phyloP scores from a whole-genome alignment of 2,113 vertebrate species.

The Cranoglanis bouderius region DNA sequence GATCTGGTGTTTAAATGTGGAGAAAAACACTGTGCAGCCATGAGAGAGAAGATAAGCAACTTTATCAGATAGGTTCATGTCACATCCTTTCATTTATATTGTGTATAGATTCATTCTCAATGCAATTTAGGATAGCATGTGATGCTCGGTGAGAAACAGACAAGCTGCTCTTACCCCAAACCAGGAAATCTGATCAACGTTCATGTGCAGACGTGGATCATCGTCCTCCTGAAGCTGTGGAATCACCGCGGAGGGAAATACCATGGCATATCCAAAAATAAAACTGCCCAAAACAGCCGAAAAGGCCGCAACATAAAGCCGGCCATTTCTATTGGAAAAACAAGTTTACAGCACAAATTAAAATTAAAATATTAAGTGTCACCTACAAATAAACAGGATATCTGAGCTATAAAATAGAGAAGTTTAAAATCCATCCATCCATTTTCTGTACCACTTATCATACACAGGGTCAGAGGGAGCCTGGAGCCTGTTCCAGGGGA shows the following conservation, averaged over 20 bases:
- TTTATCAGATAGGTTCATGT: background rate
- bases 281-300: conserved; percentile 89
- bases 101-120: background rate
- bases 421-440: background rate
- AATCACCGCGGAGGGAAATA: conserved; percentile 89
- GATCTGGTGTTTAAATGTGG: background rate
- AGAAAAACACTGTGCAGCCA: background rate
- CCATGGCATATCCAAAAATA: conserved; percentile 87
- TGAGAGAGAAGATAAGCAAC: background rate
- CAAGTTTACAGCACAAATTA: background rate
- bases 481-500: no score
- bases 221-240: conserved; percentile 71
- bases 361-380: background rate
- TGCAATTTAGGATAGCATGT: background rate
- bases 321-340: conserved; percentile 66
- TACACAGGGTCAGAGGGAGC: no score
- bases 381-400: background rate
- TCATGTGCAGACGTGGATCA: conserved; percentile 73
- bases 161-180: conserved; percentile 79
- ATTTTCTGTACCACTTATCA: no score
- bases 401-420: background rate
- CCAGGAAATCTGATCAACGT: conserved; percentile 76
- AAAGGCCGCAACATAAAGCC: conserved; percentile 82
- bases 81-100: background rate
- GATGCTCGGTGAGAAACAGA: background rate